Conservation (phyloP, 1,140 invertebrate genomes). For the Eciton burchellii region DNA sequence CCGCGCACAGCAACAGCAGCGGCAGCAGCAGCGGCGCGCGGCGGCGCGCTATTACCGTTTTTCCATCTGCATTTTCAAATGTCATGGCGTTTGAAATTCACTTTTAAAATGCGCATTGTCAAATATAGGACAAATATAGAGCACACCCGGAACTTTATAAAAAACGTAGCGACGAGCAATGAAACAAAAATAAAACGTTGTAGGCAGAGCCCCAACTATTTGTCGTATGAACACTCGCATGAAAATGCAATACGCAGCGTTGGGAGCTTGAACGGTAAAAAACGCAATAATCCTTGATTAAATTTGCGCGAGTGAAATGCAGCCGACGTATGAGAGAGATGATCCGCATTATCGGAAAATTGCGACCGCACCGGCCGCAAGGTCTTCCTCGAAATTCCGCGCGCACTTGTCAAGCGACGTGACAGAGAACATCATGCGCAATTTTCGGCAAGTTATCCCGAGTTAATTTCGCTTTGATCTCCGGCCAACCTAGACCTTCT, state of each 20-base stretch:
- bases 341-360: not conserved
- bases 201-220: conserved; percentile 8
- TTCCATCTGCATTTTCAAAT: conserved; percentile 42
- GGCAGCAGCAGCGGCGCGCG: too few relatives aligned
- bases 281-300: conserved; percentile 37
- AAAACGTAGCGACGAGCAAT: conserved; percentile 43
- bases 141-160: conserved; percentile 36
- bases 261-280: not conserved
- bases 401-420: conserved; percentile 1
- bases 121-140: conserved; percentile 48
- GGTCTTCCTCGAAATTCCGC: conserved; percentile 10
- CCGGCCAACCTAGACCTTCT: conserved; percentile 12
- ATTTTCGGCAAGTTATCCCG: conserved; percentile 34
- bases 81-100: conserved; percentile 51
- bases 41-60: conserved; percentile 21
- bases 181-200: conserved; percentile 49
- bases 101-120: conserved; percentile 51
- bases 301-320: conserved; percentile 1
- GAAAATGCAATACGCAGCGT: conserved; percentile 37
- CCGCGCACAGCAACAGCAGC: too few relatives aligned
- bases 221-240: conserved; percentile 32
- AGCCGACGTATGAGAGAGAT: not conserved
- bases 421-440: not conserved
- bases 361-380: not conserved
- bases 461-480: conserved; percentile 54